phyloP scores from a whole-genome alignment of 1,140 invertebrate species.

The Zelostemma sp. region DNA sequence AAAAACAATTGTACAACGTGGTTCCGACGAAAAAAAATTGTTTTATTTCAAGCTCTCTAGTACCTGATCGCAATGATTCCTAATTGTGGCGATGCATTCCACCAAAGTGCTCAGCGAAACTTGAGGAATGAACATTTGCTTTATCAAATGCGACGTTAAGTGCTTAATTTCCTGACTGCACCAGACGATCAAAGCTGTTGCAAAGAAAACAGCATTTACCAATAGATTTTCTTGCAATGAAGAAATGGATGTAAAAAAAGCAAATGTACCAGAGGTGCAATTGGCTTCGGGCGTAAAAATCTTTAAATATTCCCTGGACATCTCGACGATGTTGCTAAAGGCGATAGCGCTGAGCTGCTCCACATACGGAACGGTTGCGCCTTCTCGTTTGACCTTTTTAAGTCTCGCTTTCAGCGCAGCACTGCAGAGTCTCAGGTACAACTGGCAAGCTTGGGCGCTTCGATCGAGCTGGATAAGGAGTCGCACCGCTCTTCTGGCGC shows the following conservation, averaged over 20 bases:
- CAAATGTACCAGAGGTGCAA: conserved; percentile 77
- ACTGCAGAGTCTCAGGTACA: conserved; percentile 89
- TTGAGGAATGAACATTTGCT: conserved; percentile 93
- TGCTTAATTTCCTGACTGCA: conserved; percentile 87
- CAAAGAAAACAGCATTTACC: conserved; percentile 19
- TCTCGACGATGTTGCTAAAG: conserved; percentile 89
- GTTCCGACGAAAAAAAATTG: neutral
- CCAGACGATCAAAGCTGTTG: conserved; percentile 90
- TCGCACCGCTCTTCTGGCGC: conserved; percentile 86
- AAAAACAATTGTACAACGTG: conserved; percentile 30
- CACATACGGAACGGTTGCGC: conserved; percentile 87
- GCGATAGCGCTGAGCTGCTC: conserved; percentile 88
- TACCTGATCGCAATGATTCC: conserved; percentile 82
- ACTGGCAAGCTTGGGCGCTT: conserved; percentile 83
- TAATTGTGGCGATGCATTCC: conserved; percentile 86
- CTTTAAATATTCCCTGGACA: conserved; percentile 86
- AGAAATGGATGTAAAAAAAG: neutral
- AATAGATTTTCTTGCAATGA: conserved; percentile 8
- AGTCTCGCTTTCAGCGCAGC: conserved; percentile 85
- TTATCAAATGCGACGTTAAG: conserved; percentile 85
- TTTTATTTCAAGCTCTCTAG: neutral
- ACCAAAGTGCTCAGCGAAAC: conserved; percentile 85
- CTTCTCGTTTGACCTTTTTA: conserved; percentile 89
- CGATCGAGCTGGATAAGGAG: conserved; percentile 90
- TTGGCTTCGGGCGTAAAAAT: conserved; percentile 82